These are phyloP conservation scores for Acanthopleura granulata DNA, from an alignment of 2,888 invertebrate species.

Conservation along the genomic window DNA sequence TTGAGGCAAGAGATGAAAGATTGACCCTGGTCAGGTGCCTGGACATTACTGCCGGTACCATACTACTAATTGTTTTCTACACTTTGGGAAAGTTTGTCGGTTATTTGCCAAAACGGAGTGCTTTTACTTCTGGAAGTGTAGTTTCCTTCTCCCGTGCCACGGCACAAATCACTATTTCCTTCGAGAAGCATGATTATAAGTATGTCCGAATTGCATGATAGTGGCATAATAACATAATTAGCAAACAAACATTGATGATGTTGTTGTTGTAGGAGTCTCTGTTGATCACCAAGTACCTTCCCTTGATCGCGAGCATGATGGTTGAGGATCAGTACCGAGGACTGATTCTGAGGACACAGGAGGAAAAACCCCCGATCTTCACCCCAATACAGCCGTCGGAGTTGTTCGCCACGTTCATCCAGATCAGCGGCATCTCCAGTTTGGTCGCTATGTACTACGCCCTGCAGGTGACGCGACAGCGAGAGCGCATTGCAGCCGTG, in stretches of 20 bases:
- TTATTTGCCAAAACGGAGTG: too few species aligned
- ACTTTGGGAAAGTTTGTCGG: too few species aligned
- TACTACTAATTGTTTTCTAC: too few species aligned
- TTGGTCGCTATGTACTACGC: conserved; percentile 96
- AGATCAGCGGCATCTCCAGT: conserved; percentile 91
- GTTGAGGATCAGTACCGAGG: conserved; percentile 75
- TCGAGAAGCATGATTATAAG: too few species aligned
- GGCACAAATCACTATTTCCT: too few species aligned
- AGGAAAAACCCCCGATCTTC: conserved; percentile 74
- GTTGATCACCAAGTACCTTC: conserved; percentile 94
- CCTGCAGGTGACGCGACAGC: conserved; percentile 81
- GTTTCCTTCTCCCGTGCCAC: too few species aligned
- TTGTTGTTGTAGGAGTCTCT: conserved; percentile 78
- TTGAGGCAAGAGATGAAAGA: too few species aligned
- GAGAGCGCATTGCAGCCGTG: conserved; percentile 83
- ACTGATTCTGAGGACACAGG: conserved; percentile 87
- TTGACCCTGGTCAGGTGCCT: too few species aligned
- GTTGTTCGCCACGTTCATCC: conserved; percentile 87
- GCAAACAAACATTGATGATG: neutral
- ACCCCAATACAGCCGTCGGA: conserved; percentile 86
- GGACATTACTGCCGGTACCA: too few species aligned
- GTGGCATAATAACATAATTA: too few species aligned
- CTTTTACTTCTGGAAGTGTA: too few species aligned
- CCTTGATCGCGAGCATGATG: conserved; percentile 93
- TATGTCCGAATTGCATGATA: too few species aligned